Evolutionary conservation across 2,113 vertebrate species (phyloP).

Genomic region (Atrichornis clamosus): DNA sequence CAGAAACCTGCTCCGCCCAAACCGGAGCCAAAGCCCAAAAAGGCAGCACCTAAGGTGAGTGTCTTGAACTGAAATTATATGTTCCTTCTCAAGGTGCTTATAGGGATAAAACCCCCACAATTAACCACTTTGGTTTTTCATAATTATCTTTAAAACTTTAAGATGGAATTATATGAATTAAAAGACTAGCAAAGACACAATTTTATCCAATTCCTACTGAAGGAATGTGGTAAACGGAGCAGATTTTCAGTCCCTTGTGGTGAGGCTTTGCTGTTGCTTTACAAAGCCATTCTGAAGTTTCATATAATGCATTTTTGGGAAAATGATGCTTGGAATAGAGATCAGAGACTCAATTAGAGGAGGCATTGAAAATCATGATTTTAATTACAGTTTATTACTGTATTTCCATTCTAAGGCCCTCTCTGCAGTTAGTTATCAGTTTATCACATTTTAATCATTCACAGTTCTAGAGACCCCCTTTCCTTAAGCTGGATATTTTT

Average conservation of each 20-base stretch:
- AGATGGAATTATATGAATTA: neutral
- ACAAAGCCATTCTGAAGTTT: neutral
- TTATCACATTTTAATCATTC: neutral
- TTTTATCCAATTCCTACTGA: neutral
- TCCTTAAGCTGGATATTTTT: neutral
- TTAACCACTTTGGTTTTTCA: neutral
- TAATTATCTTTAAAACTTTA: neutral
- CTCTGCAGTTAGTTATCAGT: neutral
- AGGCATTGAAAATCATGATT: neutral
- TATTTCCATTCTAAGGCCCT: neutral
- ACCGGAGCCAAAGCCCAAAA: slow-evolving; percentile 87
- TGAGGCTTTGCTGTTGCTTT: neutral
- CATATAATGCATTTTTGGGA: neutral
- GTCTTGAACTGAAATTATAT: neutral
- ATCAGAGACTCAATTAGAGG: neutral
- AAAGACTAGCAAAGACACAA: neutral
- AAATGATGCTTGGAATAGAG: neutral
- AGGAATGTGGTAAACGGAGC: neutral
- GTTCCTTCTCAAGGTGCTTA: neutral
- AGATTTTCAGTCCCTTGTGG: neutral
- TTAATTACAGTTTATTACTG: neutral
- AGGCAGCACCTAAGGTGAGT: slow-evolving; percentile 84
- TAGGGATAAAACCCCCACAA: rapidly evolving
- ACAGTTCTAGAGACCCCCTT: neutral
- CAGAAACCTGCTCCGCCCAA: slow-evolving; percentile 82